Conservation (phyloP, 2,888 invertebrate species). For the Amiota communis region DNA sequence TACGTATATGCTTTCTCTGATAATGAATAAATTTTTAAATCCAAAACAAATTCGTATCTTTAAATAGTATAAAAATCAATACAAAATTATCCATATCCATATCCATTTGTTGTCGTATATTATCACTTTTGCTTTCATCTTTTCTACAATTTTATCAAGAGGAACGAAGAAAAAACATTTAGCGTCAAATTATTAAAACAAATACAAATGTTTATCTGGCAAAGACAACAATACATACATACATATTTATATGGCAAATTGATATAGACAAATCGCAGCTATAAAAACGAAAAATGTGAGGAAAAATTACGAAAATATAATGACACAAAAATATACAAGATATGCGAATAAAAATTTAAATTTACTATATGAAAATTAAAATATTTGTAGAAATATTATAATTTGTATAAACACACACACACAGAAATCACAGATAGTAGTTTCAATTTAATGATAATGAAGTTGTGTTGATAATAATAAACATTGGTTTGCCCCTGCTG, state of each 20-base stretch:
- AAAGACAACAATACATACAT: too few species aligned
- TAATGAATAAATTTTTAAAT: too few species aligned
- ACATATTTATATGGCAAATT: constrained; percentile 46
- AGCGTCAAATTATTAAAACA: constrained; percentile 33
- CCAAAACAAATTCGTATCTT: too few species aligned
- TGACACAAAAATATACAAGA: background rate
- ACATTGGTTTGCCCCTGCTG: background rate
- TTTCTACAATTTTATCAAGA: constrained; percentile 34
- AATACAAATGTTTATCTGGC: constrained; percentile 44
- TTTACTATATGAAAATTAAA: constrained; percentile 59
- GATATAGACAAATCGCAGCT: constrained; percentile 55
- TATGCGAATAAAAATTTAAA: constrained; percentile 54
- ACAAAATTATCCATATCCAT: too few species aligned
- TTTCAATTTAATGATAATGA: background rate
- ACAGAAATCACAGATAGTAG: background rate
- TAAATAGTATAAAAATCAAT: too few species aligned
- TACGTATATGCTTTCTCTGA: too few species aligned
- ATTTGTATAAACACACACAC: too few species aligned
- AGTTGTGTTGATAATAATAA: background rate
- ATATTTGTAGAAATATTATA: constrained; percentile 42
- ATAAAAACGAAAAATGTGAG: constrained; percentile 43
- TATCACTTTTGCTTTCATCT: constrained; percentile 65
- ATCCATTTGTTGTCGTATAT: constrained; percentile 30
- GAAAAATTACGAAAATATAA: constrained; percentile 24
- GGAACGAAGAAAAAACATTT: background rate